A percentile compares a stretch with the other conserved stretches of the same genome.
These are phyloP conservation scores for Bhutanitis thaidina DNA, from an alignment of 2,888 invertebrate species.

Conservation along the genomic window DNA sequence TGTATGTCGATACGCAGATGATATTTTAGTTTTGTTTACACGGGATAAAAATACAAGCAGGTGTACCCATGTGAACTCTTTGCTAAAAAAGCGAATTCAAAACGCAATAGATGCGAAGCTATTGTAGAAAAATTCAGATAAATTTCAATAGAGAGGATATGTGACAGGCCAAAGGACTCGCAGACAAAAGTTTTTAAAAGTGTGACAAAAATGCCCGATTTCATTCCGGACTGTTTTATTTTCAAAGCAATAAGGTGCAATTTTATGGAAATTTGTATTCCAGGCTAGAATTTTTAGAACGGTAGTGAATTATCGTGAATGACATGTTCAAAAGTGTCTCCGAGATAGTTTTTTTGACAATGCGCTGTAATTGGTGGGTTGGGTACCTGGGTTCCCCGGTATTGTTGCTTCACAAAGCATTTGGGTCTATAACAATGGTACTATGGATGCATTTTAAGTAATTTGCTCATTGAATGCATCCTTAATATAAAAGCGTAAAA, in stretches of 20 bases:
- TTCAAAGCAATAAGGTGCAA: conserved; percentile 26
- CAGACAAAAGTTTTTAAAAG: conserved; percentile 63
- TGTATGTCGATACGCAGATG: no score
- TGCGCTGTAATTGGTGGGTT: conserved; percentile 76
- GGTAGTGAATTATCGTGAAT: conserved; percentile 45
- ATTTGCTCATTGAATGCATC: conserved; percentile 55
- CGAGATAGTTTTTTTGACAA: conserved; percentile 67
- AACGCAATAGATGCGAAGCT: conserved; percentile 53
- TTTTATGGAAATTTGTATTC: conserved; percentile 25
- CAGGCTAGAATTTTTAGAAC: conserved; percentile 20
- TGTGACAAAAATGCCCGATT: conserved; percentile 33
- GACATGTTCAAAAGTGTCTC: conserved; percentile 77
- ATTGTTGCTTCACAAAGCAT: conserved; percentile 51
- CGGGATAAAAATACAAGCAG: conserved; percentile 49
- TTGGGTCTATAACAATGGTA: conserved; percentile 49
- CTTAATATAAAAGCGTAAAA: conserved; percentile 30
- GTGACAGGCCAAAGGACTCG: conserved; percentile 74
- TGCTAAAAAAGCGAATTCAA: conserved; percentile 47
- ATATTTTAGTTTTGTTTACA: conserved; percentile 19
- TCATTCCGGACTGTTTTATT: conserved; percentile 17
- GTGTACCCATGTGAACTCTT: conserved; percentile 57
- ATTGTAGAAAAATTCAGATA: conserved; percentile 66
- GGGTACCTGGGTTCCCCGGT: conserved; percentile 73
- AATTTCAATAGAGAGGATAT: conserved; percentile 76
- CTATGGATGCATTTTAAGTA: conserved; percentile 60